These are phyloP conservation scores for Carassius auratus DNA, from an alignment of 2,113 vertebrate species.

Conservation along the genomic window DNA sequence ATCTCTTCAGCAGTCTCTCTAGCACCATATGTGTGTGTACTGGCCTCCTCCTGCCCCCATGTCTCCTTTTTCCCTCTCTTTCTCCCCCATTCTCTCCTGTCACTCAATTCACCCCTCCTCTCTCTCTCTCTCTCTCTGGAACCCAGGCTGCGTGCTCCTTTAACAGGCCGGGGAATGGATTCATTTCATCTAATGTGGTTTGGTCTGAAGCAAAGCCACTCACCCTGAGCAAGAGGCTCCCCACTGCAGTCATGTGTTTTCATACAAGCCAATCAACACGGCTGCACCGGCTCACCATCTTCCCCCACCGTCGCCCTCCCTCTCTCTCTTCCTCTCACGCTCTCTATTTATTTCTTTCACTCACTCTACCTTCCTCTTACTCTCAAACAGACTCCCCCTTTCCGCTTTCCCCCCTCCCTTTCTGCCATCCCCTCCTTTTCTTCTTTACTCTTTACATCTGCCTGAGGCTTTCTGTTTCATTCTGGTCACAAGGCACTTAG, in stretches of 20 bases:
- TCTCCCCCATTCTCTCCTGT: constrained; percentile 60
- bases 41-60: constrained; percentile 67
- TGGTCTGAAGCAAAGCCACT: constrained; percentile 79
- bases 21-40: constrained; percentile 65
- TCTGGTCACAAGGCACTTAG: constrained; percentile 45
- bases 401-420: constrained; percentile 42
- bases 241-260: constrained; percentile 62
- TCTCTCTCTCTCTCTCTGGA: constrained; percentile 60
- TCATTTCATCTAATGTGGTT: constrained; percentile 83
- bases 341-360: constrained; percentile 45
- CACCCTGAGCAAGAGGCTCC: constrained; percentile 66
- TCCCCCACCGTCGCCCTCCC: constrained; percentile 61
- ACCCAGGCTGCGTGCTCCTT: constrained; percentile 72
- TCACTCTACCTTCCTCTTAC: constrained; percentile 52
- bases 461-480: constrained; percentile 50
- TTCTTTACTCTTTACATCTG: constrained; percentile 56
- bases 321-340: constrained; percentile 36
- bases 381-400: constrained; percentile 20
- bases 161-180: constrained; percentile 80
- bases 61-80: constrained; percentile 68
- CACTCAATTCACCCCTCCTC: constrained; percentile 62
- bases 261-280: constrained; percentile 62
- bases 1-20: constrained; percentile 57
- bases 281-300: constrained; percentile 52
- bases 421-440: constrained; percentile 42